Evolutionary conservation across 1,140 invertebrate genomes (phyloP).

Genomic region (Trialeurodes vaporariorum): DNA sequence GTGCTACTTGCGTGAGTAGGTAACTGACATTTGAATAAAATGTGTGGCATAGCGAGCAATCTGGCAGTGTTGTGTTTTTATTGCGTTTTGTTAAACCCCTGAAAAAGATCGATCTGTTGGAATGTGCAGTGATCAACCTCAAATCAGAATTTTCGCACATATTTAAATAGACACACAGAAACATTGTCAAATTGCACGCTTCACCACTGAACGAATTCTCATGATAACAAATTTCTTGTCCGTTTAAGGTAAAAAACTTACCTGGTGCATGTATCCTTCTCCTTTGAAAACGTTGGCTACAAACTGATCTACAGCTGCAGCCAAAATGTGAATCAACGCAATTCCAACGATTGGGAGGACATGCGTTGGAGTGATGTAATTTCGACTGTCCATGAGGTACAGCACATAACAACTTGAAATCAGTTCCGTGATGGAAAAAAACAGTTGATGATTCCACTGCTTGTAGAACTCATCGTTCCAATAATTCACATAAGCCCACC

Average conservation of each 20-base stretch:
- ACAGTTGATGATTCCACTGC: slow-evolving; percentile 62
- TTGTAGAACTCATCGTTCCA: slow-evolving; percentile 73
- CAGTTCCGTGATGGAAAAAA: slow-evolving; percentile 61
- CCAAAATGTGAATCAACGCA: slow-evolving; percentile 55
- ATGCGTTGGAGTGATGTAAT: slow-evolving; percentile 45
- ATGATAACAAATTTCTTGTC: too few relatives aligned
- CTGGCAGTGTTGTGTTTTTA: too few relatives aligned
- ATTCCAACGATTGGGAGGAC: slow-evolving; percentile 50
- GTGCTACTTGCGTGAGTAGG: too few relatives aligned
- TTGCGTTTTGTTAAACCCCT: too few relatives aligned
- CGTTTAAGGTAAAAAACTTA: slow-evolving; percentile 32
- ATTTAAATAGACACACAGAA: too few relatives aligned
- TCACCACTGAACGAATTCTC: too few relatives aligned
- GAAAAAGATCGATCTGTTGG: too few relatives aligned
- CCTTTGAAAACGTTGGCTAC: slow-evolving; percentile 55
- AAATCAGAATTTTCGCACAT: too few relatives aligned
- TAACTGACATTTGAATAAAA: too few relatives aligned
- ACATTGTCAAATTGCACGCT: too few relatives aligned
- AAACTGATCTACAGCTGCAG: slow-evolving; percentile 64
- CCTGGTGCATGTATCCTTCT: slow-evolving; percentile 55
- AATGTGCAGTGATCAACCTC: too few relatives aligned
- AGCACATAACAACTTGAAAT: slow-evolving; percentile 52
- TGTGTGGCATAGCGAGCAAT: too few relatives aligned
- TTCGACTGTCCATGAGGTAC: slow-evolving; percentile 44
- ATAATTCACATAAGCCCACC: slow-evolving; percentile 72